Conservation (phyloP, 2,797 vertebrate genomes). For the Poeciliopsis infans region DNA sequence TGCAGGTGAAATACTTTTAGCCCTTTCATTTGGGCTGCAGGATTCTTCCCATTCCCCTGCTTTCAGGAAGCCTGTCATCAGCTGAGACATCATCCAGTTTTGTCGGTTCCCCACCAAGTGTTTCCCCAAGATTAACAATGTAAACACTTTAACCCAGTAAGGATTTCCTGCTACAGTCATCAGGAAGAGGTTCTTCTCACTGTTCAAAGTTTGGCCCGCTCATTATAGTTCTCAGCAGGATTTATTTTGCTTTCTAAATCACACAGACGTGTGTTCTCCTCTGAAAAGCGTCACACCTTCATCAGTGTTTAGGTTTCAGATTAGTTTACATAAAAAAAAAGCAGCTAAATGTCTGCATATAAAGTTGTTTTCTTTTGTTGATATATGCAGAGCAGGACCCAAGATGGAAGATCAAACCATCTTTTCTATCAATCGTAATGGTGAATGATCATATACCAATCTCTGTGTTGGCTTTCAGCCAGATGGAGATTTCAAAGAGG, state of each 20-base stretch:
- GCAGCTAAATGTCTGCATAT: not conserved
- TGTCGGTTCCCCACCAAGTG: conserved; percentile 48
- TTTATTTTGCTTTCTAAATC: not conserved
- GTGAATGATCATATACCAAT: not conserved
- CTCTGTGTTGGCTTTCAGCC: not conserved
- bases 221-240: conserved; percentile 4
- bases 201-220: conserved; percentile 11
- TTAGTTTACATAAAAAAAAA: not conserved
- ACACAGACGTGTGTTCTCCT: not conserved
- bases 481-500: not conserved
- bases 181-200: conserved; percentile 30
- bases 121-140: conserved; percentile 59
- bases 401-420: not conserved
- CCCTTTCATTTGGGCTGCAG: not conserved
- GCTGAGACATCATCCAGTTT: conserved; percentile 19
- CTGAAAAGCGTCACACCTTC: not conserved
- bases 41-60: not conserved
- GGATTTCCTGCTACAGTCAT: conserved; percentile 63
- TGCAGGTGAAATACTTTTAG: no score
- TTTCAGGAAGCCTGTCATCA: conserved; percentile 37
- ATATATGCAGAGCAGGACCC: not conserved
- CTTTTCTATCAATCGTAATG: not conserved
- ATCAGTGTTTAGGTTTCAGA: not conserved
- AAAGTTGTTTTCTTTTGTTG: not conserved
- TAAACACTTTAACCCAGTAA: conserved; percentile 57